Percentiles rank a stretch among this genome's conserved stretches.
Conservation (phyloP, 2,113 vertebrate genomes). For the Narcine bancroftii region DNA sequence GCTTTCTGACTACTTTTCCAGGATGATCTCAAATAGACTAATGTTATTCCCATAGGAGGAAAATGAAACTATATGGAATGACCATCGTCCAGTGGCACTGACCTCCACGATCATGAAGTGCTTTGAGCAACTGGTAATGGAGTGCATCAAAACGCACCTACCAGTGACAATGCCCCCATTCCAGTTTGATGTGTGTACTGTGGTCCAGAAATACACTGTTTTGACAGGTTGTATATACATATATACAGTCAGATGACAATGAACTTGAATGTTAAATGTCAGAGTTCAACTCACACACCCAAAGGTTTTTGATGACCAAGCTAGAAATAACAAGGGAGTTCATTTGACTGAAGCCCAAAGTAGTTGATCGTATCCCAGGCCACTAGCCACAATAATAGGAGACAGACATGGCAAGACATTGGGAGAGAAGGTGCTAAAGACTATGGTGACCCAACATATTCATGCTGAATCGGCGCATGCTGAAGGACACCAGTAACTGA, state of each 20-base stretch:
- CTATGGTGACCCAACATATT: neutral
- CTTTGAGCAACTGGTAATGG: too few relatives aligned
- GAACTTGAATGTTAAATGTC: neutral
- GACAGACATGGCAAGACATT: too few relatives aligned
- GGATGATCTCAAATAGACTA: neutral
- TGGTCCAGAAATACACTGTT: too few relatives aligned
- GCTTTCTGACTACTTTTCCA: neutral
- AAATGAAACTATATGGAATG: neutral
- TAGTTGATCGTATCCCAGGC: neutral
- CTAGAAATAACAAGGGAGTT: neutral
- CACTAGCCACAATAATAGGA: neutral
- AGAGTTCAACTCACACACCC: neutral
- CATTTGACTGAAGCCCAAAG: too few relatives aligned
- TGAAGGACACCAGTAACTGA: neutral
- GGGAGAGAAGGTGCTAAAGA: neutral
- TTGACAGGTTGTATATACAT: too few relatives aligned
- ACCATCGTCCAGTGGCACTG: too few relatives aligned
- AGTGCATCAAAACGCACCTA: too few relatives aligned
- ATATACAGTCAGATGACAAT: too few relatives aligned
- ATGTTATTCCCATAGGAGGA: neutral
- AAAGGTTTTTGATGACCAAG: neutral
- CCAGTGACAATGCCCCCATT: too few relatives aligned
- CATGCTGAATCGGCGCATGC: neutral
- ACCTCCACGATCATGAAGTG: too few relatives aligned
- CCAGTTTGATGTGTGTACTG: too few relatives aligned